These are phyloP conservation scores for Chascanopsetta lugubris DNA, from an alignment of 2,113 vertebrate genomes.

Conservation along the genomic window DNA sequence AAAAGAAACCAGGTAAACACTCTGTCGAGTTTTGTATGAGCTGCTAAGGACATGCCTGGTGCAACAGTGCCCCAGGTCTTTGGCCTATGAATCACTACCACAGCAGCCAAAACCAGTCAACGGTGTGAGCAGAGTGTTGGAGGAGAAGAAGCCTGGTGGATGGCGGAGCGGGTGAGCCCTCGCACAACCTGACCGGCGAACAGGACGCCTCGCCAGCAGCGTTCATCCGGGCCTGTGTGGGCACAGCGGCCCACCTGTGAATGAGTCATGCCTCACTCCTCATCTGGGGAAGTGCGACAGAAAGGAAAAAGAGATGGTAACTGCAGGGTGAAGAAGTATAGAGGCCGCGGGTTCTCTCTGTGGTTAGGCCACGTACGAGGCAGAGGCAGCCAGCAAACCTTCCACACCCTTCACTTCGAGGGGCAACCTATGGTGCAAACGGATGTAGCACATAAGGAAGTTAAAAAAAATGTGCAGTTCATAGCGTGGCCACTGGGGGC, in stretches of 20 bases:
- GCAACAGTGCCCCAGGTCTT: conserved; percentile 5
- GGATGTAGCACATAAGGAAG: too few relatives aligned
- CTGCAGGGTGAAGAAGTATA: conserved; percentile 10
- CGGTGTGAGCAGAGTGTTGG: conserved; percentile 8
- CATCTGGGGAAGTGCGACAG: conserved; percentile 11
- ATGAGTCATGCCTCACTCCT: conserved; percentile 39
- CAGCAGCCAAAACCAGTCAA: conserved; percentile 26
- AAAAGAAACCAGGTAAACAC: too few relatives aligned
- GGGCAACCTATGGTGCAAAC: conserved; percentile 6
- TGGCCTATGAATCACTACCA: conserved; percentile 28
- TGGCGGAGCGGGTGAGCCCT: conserved; percentile 14
- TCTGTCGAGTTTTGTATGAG: too few relatives aligned
- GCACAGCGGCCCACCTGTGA: conserved; percentile 38
- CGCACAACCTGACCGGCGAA: conserved; percentile 7
- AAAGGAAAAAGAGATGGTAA: conserved; percentile 19
- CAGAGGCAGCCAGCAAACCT: conserved; percentile 4
- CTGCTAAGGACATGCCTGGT: conserved; percentile 11
- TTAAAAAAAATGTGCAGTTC: too few relatives aligned
- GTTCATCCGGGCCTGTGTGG: conserved; percentile 49
- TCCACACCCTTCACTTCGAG: background rate
- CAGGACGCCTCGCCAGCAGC: conserved; percentile 22
- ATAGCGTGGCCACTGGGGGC: too few relatives aligned
- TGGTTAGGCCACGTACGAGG: conserved; percentile 12
- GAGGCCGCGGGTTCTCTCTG: conserved; percentile 21
- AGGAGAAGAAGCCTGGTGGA: conserved; percentile 28